Conservation (phyloP, 2,797 vertebrate genomes). For the Tapera naevia region DNA sequence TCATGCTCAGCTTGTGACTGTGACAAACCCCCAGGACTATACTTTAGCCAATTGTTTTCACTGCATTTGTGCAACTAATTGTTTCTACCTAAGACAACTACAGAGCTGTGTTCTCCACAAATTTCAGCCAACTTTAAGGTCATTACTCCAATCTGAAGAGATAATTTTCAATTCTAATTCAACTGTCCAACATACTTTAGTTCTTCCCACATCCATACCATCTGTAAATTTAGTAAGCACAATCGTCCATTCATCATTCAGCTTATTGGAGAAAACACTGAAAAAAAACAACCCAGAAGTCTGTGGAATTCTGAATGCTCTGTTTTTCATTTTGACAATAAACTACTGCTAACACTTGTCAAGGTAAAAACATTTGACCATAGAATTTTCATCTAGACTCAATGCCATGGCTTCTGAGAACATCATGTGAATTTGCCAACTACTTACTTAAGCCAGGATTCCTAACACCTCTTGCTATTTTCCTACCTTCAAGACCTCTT, state of each 20-base stretch:
- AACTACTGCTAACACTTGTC: neutral
- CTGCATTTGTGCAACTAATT: neutral
- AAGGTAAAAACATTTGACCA: neutral
- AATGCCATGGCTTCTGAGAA: neutral
- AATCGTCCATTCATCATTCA: accelerated
- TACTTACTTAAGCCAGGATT: neutral
- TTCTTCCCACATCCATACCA: neutral
- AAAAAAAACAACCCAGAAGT: neutral
- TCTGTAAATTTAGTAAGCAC: neutral
- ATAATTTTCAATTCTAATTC: neutral
- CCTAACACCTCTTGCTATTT: neutral
- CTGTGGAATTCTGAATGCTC: neutral
- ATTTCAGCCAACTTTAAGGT: neutral
- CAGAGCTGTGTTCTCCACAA: neutral
- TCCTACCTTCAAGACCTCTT: neutral
- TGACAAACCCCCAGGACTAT: neutral
- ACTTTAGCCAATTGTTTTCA: neutral
- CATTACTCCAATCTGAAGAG: neutral
- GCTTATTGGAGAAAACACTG: neutral
- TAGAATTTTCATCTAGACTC: neutral
- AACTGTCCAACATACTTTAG: neutral
- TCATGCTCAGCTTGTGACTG: slow-evolving; percentile 61
- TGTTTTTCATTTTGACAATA: neutral
- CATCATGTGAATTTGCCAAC: neutral
- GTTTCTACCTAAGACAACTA: neutral